These are phyloP conservation scores for Bombus confusus DNA, from an alignment of 1,140 invertebrate species.

Conservation along the genomic window DNA sequence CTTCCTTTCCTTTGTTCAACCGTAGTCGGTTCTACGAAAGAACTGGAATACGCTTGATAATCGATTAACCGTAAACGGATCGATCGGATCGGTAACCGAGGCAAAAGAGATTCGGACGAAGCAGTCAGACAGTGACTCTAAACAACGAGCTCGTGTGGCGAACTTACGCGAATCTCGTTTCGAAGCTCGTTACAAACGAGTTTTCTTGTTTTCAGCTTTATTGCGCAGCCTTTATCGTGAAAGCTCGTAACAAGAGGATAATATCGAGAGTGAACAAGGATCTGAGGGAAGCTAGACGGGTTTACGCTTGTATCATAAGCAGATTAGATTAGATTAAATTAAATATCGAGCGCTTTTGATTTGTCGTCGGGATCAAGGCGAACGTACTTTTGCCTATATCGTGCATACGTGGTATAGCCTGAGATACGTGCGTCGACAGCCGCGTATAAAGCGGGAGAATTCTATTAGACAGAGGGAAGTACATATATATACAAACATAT, in stretches of 20 bases:
- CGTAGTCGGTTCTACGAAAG: background rate
- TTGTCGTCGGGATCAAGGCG: background rate
- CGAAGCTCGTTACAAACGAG: background rate
- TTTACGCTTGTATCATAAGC: slow-evolving; percentile 29
- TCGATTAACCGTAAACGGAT: slow-evolving; percentile 5
- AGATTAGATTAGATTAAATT: slow-evolving; percentile 8
- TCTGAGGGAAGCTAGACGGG: background rate
- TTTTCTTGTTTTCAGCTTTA: slow-evolving; percentile 12
- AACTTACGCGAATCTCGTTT: background rate
- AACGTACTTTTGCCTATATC: background rate
- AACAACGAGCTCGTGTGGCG: background rate
- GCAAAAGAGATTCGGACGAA: background rate
- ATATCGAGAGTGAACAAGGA: background rate
- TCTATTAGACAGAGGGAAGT: background rate
- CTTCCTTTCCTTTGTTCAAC: background rate
- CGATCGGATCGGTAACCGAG: background rate
- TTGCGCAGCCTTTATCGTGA: background rate
- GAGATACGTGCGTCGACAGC: background rate
- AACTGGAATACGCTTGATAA: background rate
- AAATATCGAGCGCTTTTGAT: background rate
- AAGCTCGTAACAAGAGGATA: background rate
- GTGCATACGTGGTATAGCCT: background rate
- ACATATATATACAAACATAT: background rate
- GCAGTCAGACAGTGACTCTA: too few relatives aligned
- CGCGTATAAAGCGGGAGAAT: background rate